Evolutionary conservation across 2,797 vertebrate genomes (phyloP), one percentile per base, ranked within the genome.

Genomic region (Fundulus diaphanus): DNA sequence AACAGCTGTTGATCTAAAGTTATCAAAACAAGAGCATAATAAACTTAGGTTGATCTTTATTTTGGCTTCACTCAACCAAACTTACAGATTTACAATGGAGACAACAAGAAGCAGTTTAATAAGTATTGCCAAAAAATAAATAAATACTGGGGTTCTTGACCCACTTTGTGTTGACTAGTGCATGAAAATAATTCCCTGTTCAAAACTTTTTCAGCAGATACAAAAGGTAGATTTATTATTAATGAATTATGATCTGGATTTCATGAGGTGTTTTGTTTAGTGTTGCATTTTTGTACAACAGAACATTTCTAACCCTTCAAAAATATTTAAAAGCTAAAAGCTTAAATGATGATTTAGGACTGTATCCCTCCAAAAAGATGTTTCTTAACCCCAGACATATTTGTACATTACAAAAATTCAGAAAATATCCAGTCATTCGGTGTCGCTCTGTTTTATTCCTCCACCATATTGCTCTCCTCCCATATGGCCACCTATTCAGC

Each of bases 11-110:
- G 67, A 77, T 80, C 76, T 83, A 87, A 46, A 92, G 92, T 91
- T 84, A 91, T 61, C 35, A 90, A 93, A 92, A 92, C 85, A 93
- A 93, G 90, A 87, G 81, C 83, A 90, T 87, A 85, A 82, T 89
- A 78, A 85, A 82, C 82, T 77, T 82, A 85, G 87, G 85, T 92
- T 92, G 85, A 78, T 90, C 90, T 92, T 93, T 94, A 5, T 29
- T 16, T 57, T 57, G 11, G 29, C 16, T 16, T 57, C 4, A 57
- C 54, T 57, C 54, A 16, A 7, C 29, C 27, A 57, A 5, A 57
- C 91, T 91, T 93, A 93, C 83, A 80, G 78, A 86, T 89, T 92
- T 92, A 12, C n/a, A n/a, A n/a, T n/a, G 42, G 1, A 44, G 42
- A 44, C 12, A 44, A 44, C 42, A 44, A 44, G 5, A 44, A 44